These are phyloP conservation scores for Antennarius maculatus DNA, from an alignment of 2,797 vertebrate genomes.

Conservation along the genomic window DNA sequence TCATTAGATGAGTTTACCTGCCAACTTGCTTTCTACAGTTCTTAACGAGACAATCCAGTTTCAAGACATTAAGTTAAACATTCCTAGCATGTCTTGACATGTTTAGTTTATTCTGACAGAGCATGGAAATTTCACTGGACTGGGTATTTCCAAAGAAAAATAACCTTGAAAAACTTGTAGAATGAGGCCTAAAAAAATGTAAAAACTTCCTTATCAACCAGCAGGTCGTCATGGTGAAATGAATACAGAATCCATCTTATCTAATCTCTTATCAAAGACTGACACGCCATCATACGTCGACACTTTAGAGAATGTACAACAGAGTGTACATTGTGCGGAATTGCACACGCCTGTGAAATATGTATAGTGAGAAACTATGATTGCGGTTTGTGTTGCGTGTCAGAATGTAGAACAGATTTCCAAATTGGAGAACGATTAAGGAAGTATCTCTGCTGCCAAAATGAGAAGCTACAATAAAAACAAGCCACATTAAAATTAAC, in stretches of 20 bases:
- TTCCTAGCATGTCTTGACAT: conserved; percentile 7
- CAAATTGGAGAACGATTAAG: not conserved
- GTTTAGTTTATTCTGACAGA: not conserved
- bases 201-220: not conserved
- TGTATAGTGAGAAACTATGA: not conserved
- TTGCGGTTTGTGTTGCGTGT: too few species aligned
- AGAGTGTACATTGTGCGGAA: not conserved
- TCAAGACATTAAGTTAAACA: conserved; percentile 1
- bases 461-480: not conserved
- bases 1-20: not conserved
- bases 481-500: not conserved
- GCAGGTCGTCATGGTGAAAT: not conserved
- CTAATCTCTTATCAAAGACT: conserved; percentile 17
- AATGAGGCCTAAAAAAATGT: not conserved
- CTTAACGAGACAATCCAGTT: not conserved
- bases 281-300: not conserved
- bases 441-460: not conserved
- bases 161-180: conserved; percentile 53
- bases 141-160: conserved; percentile 9
- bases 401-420: too few species aligned
- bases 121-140: not conserved
- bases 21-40: not conserved
- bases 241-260: conserved; percentile 6
- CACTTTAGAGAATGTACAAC: not conserved
- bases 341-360: conserved; percentile 12